These are phyloP conservation scores for Amphiprion ocellaris DNA, from an alignment of 2,113 vertebrate genomes.

Conservation along the genomic window DNA sequence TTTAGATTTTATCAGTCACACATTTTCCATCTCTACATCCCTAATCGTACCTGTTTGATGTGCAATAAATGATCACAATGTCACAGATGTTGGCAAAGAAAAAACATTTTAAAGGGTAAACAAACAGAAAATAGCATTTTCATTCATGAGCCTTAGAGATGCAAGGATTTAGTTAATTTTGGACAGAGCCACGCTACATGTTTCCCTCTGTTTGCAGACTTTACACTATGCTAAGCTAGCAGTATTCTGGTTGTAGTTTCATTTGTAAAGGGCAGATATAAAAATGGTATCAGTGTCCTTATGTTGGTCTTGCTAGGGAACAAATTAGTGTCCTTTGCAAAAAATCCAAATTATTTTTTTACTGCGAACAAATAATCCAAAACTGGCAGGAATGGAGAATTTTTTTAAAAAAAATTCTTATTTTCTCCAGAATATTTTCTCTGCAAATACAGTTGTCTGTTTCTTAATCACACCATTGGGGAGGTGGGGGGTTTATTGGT, in stretches of 20 bases:
- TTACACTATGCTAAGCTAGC: not conserved
- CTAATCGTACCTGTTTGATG: not conserved
- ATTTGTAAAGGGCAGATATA: not conserved
- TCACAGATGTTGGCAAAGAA: not conserved
- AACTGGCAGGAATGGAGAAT: not conserved
- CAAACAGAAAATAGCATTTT: not conserved
- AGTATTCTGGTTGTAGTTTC: not conserved
- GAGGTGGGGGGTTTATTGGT: constrained; percentile 10
- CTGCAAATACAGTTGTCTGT: constrained; percentile 17
- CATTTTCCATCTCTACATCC: not conserved
- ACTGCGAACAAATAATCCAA: no score
- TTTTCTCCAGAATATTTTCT: not conserved
- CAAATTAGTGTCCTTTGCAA: no score
- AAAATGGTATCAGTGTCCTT: not conserved
- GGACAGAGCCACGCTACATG: not conserved
- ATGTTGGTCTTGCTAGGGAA: not conserved
- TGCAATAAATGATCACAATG: not conserved
- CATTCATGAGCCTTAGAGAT: not conserved
- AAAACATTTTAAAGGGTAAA: not conserved
- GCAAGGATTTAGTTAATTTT: not conserved
- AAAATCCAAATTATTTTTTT: no score
- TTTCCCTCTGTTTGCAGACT: not conserved
- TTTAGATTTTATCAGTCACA: no score
- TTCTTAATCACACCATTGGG: constrained; percentile 37
- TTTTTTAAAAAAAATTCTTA: not conserved